These are phyloP conservation scores for Corvus moneduloides DNA, from an alignment of 2,113 vertebrate genomes.

Conservation along the genomic window DNA sequence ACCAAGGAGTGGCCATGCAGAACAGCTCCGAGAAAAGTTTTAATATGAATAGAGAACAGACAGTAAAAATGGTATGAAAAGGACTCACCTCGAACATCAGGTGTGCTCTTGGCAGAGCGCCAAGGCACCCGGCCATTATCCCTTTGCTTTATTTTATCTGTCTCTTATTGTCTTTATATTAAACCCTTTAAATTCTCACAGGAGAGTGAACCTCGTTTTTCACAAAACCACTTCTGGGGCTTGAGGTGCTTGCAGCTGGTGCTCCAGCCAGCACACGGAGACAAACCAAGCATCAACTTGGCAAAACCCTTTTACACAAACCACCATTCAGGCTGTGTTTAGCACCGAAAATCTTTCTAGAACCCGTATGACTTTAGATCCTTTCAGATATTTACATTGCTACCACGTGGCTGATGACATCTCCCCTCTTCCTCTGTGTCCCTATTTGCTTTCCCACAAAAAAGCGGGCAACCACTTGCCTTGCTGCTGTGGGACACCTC, in stretches of 20 bases:
- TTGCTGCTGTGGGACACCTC: neutral
- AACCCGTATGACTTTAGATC: neutral
- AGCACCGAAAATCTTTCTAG: neutral
- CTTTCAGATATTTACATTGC: neutral
- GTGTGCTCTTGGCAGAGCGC: no score
- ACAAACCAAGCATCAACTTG: neutral
- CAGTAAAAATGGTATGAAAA: no score
- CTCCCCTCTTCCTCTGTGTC: neutral
- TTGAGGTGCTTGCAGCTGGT: neutral
- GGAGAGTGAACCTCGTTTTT: no score
- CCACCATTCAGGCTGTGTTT: neutral
- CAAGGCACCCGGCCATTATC: no score
- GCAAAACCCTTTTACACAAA: neutral
- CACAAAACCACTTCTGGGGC: neutral
- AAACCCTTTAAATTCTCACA: no score
- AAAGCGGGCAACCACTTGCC: neutral
- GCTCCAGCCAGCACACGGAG: accelerated
- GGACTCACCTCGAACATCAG: no score
- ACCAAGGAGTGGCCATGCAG: no score
- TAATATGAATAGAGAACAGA: no score
- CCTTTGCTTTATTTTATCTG: no score
- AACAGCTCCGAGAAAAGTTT: no score
- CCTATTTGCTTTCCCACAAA: neutral
- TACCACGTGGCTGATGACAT: accelerated
- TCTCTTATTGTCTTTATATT: no score